These are phyloP conservation scores for Poecilia picta DNA, from an alignment of 2,797 vertebrate genomes.

Conservation along the genomic window DNA sequence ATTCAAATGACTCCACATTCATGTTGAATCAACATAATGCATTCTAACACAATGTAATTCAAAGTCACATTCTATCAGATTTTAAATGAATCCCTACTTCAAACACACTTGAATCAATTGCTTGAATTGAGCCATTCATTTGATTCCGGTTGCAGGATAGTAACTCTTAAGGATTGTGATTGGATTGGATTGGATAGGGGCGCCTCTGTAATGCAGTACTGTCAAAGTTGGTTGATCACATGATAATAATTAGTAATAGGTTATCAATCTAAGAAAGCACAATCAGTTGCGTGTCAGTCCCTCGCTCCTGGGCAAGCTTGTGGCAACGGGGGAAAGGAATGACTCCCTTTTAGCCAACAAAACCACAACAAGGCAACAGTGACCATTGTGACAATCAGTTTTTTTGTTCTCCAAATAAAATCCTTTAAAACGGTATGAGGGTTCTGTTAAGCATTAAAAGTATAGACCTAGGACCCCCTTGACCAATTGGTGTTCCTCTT, in stretches of 20 bases:
- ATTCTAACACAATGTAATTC: neutral
- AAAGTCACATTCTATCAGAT: neutral
- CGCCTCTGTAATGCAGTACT: neutral
- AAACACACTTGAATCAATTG: neutral
- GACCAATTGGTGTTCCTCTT: conserved; percentile 21
- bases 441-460: conserved; percentile 38
- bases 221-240: neutral
- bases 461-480: conserved; percentile 35
- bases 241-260: neutral
- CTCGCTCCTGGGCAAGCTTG: neutral
- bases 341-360: neutral
- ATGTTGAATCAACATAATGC: neutral
- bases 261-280: neutral
- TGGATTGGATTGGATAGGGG: neutral
- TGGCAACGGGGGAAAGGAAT: neutral
- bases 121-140: neutral
- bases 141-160: neutral
- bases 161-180: neutral
- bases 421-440: neutral
- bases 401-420: neutral
- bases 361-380: neutral
- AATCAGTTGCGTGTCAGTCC: neutral
- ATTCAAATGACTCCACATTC: neutral
- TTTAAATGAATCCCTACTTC: neutral
- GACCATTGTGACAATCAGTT: neutral